Evolutionary conservation across 2,113 vertebrate genomes (phyloP).

Genomic region (Pachyramphus minor): DNA sequence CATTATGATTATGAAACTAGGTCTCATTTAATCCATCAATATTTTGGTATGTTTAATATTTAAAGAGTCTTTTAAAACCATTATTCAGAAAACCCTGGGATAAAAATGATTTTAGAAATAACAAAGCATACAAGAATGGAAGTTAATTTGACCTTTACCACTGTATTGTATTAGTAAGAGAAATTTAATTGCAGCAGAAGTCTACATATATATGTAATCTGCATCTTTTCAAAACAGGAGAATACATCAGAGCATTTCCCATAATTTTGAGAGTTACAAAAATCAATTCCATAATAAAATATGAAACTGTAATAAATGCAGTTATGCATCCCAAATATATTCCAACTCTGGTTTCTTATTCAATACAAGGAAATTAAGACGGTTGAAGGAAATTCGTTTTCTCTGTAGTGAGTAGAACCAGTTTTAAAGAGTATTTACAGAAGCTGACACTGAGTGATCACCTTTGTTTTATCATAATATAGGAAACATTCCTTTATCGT

Average conservation of each 20-base stretch:
- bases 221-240: slow-evolving; percentile 22
- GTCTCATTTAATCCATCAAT: slow-evolving; percentile 58
- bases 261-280: neutral
- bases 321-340: neutral
- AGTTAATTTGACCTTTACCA: slow-evolving; percentile 51
- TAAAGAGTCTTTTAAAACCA: slow-evolving; percentile 55
- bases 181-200: neutral
- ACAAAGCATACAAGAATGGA: neutral
- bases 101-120: slow-evolving; percentile 52
- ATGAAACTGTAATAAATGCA: neutral
- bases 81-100: slow-evolving; percentile 33
- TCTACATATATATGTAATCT: slow-evolving; percentile 18
- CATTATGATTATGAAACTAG: slow-evolving; percentile 66
- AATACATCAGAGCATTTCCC: neutral
- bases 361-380: neutral
- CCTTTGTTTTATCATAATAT: neutral
- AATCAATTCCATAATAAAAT: slow-evolving; percentile 9
- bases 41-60: slow-evolving; percentile 62
- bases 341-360: neutral
- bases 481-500: neutral
- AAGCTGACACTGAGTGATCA: neutral
- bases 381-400: slow-evolving; percentile 12
- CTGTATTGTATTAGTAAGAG: slow-evolving; percentile 25
- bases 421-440: neutral
- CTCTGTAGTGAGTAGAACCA: neutral